These are phyloP conservation scores for Erithacus rubecula DNA, from an alignment of 2,797 vertebrate species.

Conservation along the genomic window DNA sequence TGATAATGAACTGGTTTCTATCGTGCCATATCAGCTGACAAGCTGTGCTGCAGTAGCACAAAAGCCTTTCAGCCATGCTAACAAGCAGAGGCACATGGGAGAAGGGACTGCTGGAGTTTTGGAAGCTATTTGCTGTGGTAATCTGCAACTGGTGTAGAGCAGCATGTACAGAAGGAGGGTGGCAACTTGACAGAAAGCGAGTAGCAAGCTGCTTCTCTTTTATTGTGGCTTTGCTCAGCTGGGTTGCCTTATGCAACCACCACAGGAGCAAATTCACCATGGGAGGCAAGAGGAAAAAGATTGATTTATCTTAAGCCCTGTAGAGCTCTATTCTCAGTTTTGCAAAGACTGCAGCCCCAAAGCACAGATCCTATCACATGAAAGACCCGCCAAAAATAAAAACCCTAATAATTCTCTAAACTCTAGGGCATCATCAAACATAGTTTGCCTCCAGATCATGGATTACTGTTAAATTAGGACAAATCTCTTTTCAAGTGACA, in stretches of 20 bases:
- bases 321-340: not conserved
- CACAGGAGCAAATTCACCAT: slow-evolving; percentile 1
- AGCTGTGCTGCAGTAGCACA: not conserved
- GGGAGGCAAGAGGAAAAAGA: not conserved
- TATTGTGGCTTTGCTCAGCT: slow-evolving; percentile 20
- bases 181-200: slow-evolving; percentile 32
- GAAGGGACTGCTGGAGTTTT: not conserved
- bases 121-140: slow-evolving; percentile 7
- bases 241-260: slow-evolving; percentile 30
- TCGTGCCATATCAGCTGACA: not conserved
- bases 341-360: not conserved
- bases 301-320: not conserved
- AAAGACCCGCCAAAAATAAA: slow-evolving; percentile 2
- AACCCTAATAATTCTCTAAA: not conserved
- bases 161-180: slow-evolving; percentile 4
- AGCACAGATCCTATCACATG: slow-evolving; percentile 12
- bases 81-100: not conserved
- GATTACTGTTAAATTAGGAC: not conserved
- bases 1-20: not conserved
- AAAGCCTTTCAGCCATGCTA: not conserved
- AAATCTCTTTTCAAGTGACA: not conserved
- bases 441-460: not conserved
- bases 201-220: slow-evolving; percentile 20
- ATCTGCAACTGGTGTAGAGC: slow-evolving; percentile 33
- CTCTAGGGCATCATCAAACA: not conserved